Base-by-base conservation (phyloP, 2,113 vertebrate genomes). In the Sinocyclocheilus rhinocerous region DNA sequence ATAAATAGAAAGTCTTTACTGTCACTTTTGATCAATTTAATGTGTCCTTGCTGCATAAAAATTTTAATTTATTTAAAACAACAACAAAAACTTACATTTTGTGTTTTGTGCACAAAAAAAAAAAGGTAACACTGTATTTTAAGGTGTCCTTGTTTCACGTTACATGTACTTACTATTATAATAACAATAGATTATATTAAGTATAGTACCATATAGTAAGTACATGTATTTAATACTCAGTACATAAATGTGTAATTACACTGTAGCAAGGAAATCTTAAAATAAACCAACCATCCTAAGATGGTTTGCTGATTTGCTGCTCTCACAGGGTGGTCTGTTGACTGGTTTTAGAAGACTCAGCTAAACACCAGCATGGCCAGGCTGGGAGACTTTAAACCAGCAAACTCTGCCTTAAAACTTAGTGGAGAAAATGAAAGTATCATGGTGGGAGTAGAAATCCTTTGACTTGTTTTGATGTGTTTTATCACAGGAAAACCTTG, bases 401-500 rank as follows among this genome's bases (percentile, higher is more conserved):
- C 63, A 52, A 16, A 16, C 50, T 0, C 24, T 67, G 63, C 24
- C 61, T 15, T 67, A 33, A 69, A 69, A 3, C 65, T 33, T 18
- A 29, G 65, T 69, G 7, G 6, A 36, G 15, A 18, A 16, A 69
- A 16, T 36, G 6, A 20, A 29, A 36, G 29, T 70, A 12, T 45
- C 11, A 45, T 5, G 4, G 36, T 42, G 36, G 22, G 24, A 65
- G 63, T 45, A 45, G 72, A 75, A 39, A 39, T 22, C 15, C 33
- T 73, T 39, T 73, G 18, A 22, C 29, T 73, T 42, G 20, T 42
- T n/a, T 42, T n/a, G 70, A 42, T 73, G n/a, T 26, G 18, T 75
- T 48, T 76, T 26, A 26, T 77, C 45, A 55, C 76, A 77, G 76
- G 76, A 55, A 55, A 55, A 33, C 50, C 24, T 77, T 77, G 75